Base-by-base conservation (phyloP, 1,140 invertebrate genomes). In the Drosophila pallidifrons region DNA sequence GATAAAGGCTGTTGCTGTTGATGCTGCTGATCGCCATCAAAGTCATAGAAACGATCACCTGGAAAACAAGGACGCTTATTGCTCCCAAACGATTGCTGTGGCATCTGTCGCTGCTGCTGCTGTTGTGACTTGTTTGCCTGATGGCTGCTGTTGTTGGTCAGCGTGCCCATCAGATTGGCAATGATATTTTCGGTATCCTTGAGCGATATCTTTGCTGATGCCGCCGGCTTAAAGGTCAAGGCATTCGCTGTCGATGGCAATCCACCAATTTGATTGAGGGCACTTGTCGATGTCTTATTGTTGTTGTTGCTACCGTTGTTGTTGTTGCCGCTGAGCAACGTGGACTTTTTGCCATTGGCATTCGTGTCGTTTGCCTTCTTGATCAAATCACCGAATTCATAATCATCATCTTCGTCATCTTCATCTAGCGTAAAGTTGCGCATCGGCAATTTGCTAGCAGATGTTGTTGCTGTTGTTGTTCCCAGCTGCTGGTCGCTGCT, bases 371-470 rank as follows among this genome's bases (percentile, higher is more conserved):
- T 95, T 1, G 83, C 85, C 70, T 88, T 88, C 77, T 81, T 95
- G 55, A 95, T 95, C 51, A 96, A 94, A 79, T 96, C 95, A 65
- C 96, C 95, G 71, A 94, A 95, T 6, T 94, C 94, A 77, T 96
- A 96, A 91, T 96, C 95, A 74, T 95, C 95, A 65, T 95, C 95
- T 38, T 95, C 95, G 38, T 95, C 95, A 15, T 8, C 95, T 94
- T 90, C 86, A 77, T 94, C 93, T 20, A 93, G 61, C 58, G 88
- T 81, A 16, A 93, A 85, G 4, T 76, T 77, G n/a, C 85, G 85
- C 0, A 10, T 54, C 10, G 61, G 71, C 51, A 54, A 4, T 13
- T 74, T 61, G 6, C 20, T n/a, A n/a, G 38, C 8, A 38, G 60
- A 2, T 1, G 47, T 2, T 55, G 41, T 6, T 13, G 41, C 3